These are phyloP conservation scores for Lycorma delicatula DNA, from an alignment of 1,140 invertebrate species.

Conservation along the genomic window DNA sequence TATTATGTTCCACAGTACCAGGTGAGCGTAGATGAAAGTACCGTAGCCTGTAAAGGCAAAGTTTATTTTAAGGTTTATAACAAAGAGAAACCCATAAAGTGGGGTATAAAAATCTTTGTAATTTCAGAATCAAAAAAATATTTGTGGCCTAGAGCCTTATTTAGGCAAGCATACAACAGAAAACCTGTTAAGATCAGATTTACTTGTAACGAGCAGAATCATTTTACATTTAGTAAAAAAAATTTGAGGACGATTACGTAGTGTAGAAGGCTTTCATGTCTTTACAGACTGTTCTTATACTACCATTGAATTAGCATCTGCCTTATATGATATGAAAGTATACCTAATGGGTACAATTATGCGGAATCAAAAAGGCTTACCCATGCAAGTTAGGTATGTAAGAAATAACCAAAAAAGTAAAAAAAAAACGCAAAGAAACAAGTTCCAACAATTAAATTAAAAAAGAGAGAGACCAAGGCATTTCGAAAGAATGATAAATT, in stretches of 20 bases:
- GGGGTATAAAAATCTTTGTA: too few species aligned
- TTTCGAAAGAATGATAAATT: background rate
- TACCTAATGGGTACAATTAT: constrained; percentile 3
- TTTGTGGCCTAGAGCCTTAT: too few species aligned
- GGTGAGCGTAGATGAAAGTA: background rate
- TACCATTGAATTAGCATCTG: background rate
- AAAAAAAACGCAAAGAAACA: background rate
- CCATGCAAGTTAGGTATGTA: background rate
- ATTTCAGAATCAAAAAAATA: too few species aligned
- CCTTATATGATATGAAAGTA: constrained; percentile 4
- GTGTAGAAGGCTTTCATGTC: constrained; percentile 4
- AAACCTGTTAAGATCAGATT: too few species aligned
- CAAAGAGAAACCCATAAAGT: too few species aligned
- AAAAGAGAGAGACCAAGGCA: background rate
- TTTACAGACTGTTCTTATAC: constrained; percentile 4
- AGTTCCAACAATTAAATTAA: background rate
- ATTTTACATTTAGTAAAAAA: background rate
- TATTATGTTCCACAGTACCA: background rate
- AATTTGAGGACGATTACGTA: background rate
- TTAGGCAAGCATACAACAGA: too few species aligned
- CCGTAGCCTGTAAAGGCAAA: background rate
- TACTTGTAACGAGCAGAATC: too few species aligned
- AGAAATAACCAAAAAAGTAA: too few species aligned
- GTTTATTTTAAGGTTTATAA: constrained; percentile 3
- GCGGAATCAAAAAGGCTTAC: constrained; percentile 4